Evolutionary conservation across 1,140 invertebrate species (phyloP), one percentile per base, ranked within the genome.

Genomic region (Oncopodura yosiiana): DNA sequence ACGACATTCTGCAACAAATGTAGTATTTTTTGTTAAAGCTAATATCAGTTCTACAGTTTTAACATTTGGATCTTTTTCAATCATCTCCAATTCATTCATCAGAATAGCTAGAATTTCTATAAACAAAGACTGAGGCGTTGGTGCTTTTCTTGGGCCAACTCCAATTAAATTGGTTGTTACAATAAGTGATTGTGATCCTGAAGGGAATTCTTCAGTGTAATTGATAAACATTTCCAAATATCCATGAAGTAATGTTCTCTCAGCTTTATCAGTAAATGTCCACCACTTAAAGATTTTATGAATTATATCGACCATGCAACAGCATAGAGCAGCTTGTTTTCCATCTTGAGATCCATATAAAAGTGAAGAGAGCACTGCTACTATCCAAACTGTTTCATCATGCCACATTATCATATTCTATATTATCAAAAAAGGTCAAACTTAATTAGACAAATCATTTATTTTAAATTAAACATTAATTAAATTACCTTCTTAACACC

Each of bases 271-370:
- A 26, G n/a, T n/a, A 23, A 19, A 36, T 24, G 27, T 63, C 52
- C 58, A 60, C 41, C 53, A 52, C n/a, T 50, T 56, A 12, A 59
- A 59, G 18, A 60, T 52, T 50, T 59, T 63, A 43, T 63, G 61
- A 0, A 63, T 14, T 19, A 37, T 53, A 24, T 60, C 57, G 2
- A 55, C 30, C 16, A 63, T 24, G 14, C 49, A 41, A 14, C 16
- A 23, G 16, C 29, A n/a, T 12, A 60, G n/a, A 1, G 58, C 61
- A 12, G 36, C 12, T 34, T 43, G 36, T 49, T 53, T 53, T n/a
- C 30, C 55, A 34, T 48, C 39, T 12, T 16, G 2, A 18, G 16
- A 49, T 18, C 46, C 46, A 24, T 60, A 58, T 11, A 63, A 49
- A 5, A 51, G 0, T 3, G 51, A 34, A 16, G 45, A 49, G 6